Evolutionary conservation across 2,797 vertebrate genomes (phyloP).

Genomic region (Rhynchonycteris naso): DNA sequence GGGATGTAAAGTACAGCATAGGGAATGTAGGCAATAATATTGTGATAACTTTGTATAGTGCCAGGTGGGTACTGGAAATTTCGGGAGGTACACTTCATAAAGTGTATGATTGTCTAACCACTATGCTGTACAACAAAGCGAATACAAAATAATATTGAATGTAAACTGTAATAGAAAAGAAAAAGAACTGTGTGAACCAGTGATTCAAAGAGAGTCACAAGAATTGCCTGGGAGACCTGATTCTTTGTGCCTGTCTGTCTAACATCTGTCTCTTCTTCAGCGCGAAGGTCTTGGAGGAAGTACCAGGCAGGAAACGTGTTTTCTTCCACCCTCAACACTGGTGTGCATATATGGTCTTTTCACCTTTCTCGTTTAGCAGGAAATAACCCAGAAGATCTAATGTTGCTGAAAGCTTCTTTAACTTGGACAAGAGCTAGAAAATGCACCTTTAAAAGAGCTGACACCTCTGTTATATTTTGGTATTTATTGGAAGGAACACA

Average conservation of each 20-base stretch:
- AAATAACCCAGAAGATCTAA: slow-evolving; percentile 17
- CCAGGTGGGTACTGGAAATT: not conserved
- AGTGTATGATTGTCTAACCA: not conserved
- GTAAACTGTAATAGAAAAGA: not conserved
- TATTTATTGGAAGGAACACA: not conserved
- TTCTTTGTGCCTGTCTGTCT: not conserved
- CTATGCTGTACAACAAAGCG: not conserved
- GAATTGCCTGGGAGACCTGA: not conserved
- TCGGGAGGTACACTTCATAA: not conserved
- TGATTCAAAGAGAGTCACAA: not conserved
- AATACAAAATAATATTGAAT: not conserved
- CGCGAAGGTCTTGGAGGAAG: not conserved
- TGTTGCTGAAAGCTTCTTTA: slow-evolving; percentile 34
- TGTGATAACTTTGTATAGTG: not conserved
- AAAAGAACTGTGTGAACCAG: not conserved
- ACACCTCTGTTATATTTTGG: slow-evolving; percentile 69
- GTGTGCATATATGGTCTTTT: not conserved
- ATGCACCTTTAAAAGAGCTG: slow-evolving; percentile 54
- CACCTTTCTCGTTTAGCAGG: not conserved
- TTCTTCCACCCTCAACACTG: not conserved
- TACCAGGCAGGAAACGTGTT: not conserved
- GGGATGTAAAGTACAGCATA: not conserved
- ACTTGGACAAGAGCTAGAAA: slow-evolving; percentile 55
- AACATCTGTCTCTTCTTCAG: not conserved
- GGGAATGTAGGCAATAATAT: not conserved